Conservation (phyloP, 1,140 invertebrate genomes). For the Drosophila azteca region DNA sequence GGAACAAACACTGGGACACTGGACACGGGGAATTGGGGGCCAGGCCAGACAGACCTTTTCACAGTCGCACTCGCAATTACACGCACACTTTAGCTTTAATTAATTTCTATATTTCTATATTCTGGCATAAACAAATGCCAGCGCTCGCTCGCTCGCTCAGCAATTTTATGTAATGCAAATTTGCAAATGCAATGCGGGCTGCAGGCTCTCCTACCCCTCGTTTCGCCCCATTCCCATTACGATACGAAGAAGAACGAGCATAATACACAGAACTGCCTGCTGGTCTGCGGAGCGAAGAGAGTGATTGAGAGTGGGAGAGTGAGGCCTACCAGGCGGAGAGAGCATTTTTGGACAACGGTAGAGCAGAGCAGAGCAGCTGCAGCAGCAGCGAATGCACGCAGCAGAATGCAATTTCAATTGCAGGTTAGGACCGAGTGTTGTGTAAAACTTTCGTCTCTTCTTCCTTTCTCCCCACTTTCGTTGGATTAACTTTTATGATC, state of each 20-base stretch:
- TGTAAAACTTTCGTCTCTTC: conserved; percentile 63
- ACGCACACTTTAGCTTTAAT: conserved; percentile 40
- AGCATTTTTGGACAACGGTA: conserved; percentile 40
- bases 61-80: conserved; percentile 19
- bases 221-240: conserved; percentile 1
- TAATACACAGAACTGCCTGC: no score
- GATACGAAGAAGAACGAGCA: conserved; percentile 42
- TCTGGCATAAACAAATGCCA: conserved; percentile 69
- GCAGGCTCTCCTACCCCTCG: no score
- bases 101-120: conserved; percentile 37
- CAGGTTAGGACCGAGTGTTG: conserved; percentile 79
- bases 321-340: conserved; percentile 14
- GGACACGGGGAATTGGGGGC: no score
- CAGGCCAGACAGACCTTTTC: neutral
- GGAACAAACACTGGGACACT: no score
- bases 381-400: conserved; percentile 53
- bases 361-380: no score
- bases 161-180: conserved; percentile 76
- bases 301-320: conserved; percentile 26
- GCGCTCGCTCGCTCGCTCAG: conserved; percentile 35
- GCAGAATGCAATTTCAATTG: conserved; percentile 63
- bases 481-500: conserved; percentile 7
- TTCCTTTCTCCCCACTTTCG: conserved; percentile 26
- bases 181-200: conserved; percentile 55
- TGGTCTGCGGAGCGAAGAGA: conserved; percentile 3